These are phyloP conservation scores for Dendroctonus ponderosae DNA, from an alignment of 1,140 invertebrate species.

Conservation along the genomic window DNA sequence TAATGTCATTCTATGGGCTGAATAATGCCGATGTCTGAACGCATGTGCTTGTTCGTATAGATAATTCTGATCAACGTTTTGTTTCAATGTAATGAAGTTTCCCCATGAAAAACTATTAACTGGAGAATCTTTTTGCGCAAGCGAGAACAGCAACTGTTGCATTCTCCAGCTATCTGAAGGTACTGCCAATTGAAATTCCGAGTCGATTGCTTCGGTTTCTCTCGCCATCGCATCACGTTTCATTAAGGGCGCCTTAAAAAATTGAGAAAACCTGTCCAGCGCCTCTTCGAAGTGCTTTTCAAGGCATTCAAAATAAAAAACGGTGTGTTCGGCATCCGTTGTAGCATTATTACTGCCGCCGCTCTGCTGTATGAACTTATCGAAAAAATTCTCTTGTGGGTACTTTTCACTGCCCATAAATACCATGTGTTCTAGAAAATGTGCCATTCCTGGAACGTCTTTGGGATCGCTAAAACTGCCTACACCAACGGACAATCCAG, in stretches of 20 bases:
- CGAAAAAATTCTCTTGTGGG: conserved; percentile 83
- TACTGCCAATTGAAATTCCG: conserved; percentile 75
- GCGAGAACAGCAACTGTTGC: conserved; percentile 69
- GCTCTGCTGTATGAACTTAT: conserved; percentile 72
- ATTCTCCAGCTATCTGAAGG: conserved; percentile 66
- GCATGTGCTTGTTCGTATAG: conserved; percentile 69
- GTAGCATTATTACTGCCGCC: conserved; percentile 80
- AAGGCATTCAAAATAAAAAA: conserved; percentile 85
- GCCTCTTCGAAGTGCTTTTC: conserved; percentile 71
- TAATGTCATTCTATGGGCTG: conserved; percentile 85
- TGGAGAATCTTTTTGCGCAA: conserved; percentile 69
- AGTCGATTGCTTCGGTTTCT: conserved; percentile 90
- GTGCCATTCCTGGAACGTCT: conserved; percentile 83
- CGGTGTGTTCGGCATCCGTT: conserved; percentile 81
- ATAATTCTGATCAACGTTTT: conserved; percentile 64
- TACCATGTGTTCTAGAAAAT: conserved; percentile 96
- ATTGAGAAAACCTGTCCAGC: conserved; percentile 85
- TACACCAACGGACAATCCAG: conserved; percentile 67
- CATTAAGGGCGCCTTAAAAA: conserved; percentile 87
- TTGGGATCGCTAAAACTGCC: conserved; percentile 71
- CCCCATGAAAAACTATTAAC: conserved; percentile 84
- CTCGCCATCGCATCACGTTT: conserved; percentile 80
- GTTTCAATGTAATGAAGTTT: conserved; percentile 73
- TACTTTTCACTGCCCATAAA: conserved; percentile 90
- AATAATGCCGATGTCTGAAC: conserved; percentile 81